Percentiles rank a stretch among this genome's conserved stretches.
These are phyloP conservation scores for Saccostrea cuccullata DNA, from an alignment of 1,140 invertebrate genomes.

Conservation along the genomic window DNA sequence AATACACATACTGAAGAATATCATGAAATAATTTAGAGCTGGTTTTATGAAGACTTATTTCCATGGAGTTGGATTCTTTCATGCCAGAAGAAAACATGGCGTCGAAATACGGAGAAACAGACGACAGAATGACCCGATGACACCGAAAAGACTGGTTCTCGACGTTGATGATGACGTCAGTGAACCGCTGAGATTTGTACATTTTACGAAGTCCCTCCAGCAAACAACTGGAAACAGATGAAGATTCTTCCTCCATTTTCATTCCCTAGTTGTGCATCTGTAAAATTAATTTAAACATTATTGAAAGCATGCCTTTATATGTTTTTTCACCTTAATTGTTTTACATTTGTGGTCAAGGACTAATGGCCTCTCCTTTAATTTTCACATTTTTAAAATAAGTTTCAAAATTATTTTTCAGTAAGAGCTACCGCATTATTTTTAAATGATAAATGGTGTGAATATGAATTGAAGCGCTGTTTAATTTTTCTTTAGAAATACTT, in stretches of 20 bases:
- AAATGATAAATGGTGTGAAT: too few species aligned
- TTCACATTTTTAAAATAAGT: too few species aligned
- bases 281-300: too few species aligned
- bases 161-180: conserved; percentile 51
- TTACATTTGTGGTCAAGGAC: too few species aligned
- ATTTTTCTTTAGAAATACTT: too few species aligned
- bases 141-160: conserved; percentile 51
- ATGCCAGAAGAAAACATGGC: conserved; percentile 58
- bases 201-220: conserved; percentile 42
- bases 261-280: not conserved
- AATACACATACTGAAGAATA: conserved; percentile 50
- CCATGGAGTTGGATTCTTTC: conserved; percentile 48
- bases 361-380: too few species aligned
- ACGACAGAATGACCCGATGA: conserved; percentile 52
- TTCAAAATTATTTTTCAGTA: too few species aligned
- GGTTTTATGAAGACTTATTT: conserved; percentile 47
- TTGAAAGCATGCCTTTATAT: too few species aligned
- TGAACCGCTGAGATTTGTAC: conserved; percentile 44
- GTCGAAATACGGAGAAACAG: conserved; percentile 53
- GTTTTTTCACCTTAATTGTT: too few species aligned
- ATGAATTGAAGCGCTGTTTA: too few species aligned
- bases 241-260: not conserved
- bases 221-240: not conserved
- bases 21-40: conserved; percentile 42
- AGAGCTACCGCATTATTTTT: too few species aligned